These are phyloP conservation scores for Beris chalybata DNA, from an alignment of 2,888 invertebrate genomes.

Conservation along the genomic window DNA sequence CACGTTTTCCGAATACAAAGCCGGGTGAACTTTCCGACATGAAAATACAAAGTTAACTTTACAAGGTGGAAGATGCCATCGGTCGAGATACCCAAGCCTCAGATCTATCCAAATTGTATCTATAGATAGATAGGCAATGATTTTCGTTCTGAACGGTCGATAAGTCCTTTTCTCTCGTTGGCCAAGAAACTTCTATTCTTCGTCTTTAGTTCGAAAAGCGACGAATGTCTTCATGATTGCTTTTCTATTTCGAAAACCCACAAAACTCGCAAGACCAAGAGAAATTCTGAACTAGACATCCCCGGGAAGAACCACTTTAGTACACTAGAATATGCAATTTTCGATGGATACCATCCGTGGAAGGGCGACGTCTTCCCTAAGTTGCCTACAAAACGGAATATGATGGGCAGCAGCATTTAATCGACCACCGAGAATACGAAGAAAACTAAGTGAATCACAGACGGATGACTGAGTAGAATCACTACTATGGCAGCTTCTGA, in stretches of 20 bases:
- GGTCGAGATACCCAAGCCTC: too few species aligned
- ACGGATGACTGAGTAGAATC: slow-evolving; percentile 39
- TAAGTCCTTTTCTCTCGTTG: slow-evolving; percentile 24
- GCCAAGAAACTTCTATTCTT: slow-evolving; percentile 16
- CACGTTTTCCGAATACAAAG: too few species aligned
- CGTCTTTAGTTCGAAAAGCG: slow-evolving; percentile 14
- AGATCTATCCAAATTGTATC: too few species aligned
- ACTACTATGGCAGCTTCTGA: slow-evolving; percentile 31
- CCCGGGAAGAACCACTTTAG: slow-evolving; percentile 4
- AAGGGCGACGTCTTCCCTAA: background rate
- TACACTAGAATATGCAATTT: slow-evolving; percentile 2
- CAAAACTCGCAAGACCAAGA: slow-evolving; percentile 33
- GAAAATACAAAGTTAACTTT: too few species aligned
- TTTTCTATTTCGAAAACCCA: slow-evolving; percentile 36
- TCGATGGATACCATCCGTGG: background rate
- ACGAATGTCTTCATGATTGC: slow-evolving; percentile 38
- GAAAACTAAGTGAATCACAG: slow-evolving; percentile 38
- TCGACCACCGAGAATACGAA: slow-evolving; percentile 30
- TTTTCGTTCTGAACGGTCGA: slow-evolving; percentile 23
- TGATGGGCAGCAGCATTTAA: slow-evolving; percentile 29
- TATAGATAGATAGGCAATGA: too few species aligned
- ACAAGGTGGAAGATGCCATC: too few species aligned
- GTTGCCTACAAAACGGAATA: background rate
- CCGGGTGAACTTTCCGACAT: too few species aligned
- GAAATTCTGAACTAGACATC: slow-evolving; percentile 33